phyloP scores from a whole-genome alignment of 2,888 invertebrate genomes.

The Lepidonotus clava region DNA sequence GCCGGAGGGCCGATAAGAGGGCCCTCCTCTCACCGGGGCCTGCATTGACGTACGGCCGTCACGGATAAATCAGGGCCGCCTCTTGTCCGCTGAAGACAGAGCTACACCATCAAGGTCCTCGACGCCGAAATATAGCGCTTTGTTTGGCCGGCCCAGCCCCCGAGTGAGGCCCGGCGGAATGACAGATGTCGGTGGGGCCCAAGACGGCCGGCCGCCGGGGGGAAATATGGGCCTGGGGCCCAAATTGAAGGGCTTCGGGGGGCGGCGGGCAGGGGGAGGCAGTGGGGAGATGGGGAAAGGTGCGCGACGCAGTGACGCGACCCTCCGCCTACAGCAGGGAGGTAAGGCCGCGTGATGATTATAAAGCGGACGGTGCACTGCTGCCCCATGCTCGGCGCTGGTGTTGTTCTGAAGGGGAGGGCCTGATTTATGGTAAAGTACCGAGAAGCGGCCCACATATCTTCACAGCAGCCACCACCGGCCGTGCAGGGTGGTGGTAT shows the following conservation, averaged over 20 bases:
- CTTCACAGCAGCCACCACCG: too few relatives aligned
- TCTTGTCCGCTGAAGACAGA: slow-evolving; percentile 12
- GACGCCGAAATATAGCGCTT: slow-evolving; percentile 5
- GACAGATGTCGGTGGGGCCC: neutral
- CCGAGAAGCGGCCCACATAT: neutral
- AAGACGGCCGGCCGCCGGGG: neutral
- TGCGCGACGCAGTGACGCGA: neutral
- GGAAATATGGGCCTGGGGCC: neutral
- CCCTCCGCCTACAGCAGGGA: neutral
- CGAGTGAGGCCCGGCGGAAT: neutral
- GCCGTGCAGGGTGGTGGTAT: too few relatives aligned
- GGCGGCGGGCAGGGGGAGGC: neutral
- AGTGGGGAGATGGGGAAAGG: neutral
- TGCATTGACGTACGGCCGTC: neutral
- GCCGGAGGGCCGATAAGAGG: neutral
- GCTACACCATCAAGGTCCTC: neutral
- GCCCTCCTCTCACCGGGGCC: neutral
- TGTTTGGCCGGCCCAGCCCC: neutral
- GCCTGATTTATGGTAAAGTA: neutral
- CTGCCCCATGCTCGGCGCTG: neutral
- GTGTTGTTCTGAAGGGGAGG: neutral
- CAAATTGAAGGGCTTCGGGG: slow-evolving; percentile 7
- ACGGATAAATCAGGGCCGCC: neutral
- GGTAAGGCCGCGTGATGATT: neutral
- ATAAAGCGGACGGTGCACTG: neutral